Evolutionary conservation across 1,140 invertebrate species (phyloP).

Genomic region (Drosophila parvula): DNA sequence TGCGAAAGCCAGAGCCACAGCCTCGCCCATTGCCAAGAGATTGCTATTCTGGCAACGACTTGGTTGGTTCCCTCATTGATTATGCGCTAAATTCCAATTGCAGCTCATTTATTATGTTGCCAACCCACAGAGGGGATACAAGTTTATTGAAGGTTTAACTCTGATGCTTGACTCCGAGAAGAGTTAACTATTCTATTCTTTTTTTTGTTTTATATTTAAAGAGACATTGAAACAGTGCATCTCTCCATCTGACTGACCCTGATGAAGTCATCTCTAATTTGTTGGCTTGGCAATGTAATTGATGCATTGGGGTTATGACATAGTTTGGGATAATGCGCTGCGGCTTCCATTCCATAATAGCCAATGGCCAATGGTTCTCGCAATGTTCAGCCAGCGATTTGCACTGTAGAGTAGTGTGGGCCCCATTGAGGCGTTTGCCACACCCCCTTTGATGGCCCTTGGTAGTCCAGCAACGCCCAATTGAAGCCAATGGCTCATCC

Average conservation of each 20-base stretch:
- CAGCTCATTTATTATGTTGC: constrained; percentile 70
- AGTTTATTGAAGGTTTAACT: too few species aligned
- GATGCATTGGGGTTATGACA: constrained; percentile 78
- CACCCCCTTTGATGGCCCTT: neutral
- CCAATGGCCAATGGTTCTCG: constrained; percentile 22
- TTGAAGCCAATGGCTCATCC: constrained; percentile 8
- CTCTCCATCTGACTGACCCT: constrained; percentile 5
- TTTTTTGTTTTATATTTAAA: too few species aligned
- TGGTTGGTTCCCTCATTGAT: constrained; percentile 47
- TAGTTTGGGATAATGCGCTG: constrained; percentile 68
- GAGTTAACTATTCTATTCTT: too few species aligned
- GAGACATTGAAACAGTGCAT: neutral
- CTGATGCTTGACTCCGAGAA: too few species aligned
- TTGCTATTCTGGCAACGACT: constrained; percentile 26
- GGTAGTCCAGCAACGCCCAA: neutral
- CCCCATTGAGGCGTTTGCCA: constrained; percentile 18
- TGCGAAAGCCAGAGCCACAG: constrained; percentile 47
- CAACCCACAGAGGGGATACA: neutral
- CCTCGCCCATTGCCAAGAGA: constrained; percentile 38
- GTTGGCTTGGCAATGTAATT: constrained; percentile 69
- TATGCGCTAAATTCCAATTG: constrained; percentile 76
- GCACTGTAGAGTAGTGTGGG: constrained; percentile 27
- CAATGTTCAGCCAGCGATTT: constrained; percentile 32
- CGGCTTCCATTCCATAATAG: constrained; percentile 54
- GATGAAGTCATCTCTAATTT: constrained; percentile 70